Percentiles rank a stretch among this genome's conserved stretches.
Conservation (phyloP, 2,113 vertebrate genomes). For the Silurus glanis region DNA sequence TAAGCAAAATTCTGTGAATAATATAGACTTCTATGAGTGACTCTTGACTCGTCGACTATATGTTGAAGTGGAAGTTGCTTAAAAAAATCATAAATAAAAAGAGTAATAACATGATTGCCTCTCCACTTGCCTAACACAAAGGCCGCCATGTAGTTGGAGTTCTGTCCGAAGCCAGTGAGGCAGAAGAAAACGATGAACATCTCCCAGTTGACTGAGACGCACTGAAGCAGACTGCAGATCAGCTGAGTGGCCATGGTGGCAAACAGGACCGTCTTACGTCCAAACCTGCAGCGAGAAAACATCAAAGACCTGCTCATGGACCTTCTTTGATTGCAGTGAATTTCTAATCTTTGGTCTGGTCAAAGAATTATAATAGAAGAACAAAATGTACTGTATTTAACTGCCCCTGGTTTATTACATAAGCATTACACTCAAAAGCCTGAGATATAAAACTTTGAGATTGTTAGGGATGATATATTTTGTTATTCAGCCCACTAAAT, state of each 20-base stretch:
- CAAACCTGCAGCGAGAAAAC: slow-evolving; percentile 51
- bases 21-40: not conserved
- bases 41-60: not conserved
- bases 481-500: not conserved
- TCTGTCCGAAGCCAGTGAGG: slow-evolving; percentile 59
- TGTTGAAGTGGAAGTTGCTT: too few relatives aligned
- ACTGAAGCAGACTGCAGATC: slow-evolving; percentile 55
- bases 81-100: not conserved
- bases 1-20: not conserved
- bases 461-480: not conserved
- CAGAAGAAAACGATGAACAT: slow-evolving; percentile 60
- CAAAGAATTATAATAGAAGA: not conserved
- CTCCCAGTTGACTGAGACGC: slow-evolving; percentile 57
- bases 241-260: slow-evolving; percentile 50
- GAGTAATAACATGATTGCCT: not conserved
- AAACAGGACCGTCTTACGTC: slow-evolving; percentile 58
- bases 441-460: not conserved
- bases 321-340: not conserved
- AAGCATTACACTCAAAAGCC: not conserved
- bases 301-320: not conserved
- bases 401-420: not conserved
- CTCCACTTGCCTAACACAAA: slow-evolving; percentile 56
- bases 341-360: not conserved
- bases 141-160: slow-evolving; percentile 52
- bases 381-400: not conserved